phyloP scores from a whole-genome alignment of 2,113 vertebrate species.

The Lycaon pictus region DNA sequence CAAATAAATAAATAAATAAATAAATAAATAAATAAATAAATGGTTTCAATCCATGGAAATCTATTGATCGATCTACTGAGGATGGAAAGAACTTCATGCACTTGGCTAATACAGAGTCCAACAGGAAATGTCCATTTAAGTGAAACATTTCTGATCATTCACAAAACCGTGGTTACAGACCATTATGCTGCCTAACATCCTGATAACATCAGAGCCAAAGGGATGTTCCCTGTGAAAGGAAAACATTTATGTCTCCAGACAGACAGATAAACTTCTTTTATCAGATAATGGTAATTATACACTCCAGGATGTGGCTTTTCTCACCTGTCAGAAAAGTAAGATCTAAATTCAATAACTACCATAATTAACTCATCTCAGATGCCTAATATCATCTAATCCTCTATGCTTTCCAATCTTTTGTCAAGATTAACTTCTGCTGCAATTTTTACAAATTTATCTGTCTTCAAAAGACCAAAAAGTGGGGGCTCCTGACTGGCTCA shows the following conservation, averaged over 20 bases:
- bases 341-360: conserved; percentile 42
- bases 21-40: conserved; percentile 8
- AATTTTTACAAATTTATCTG: conserved; percentile 45
- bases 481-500: neutral
- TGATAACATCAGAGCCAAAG: neutral
- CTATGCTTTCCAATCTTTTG: conserved; percentile 22
- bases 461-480: conserved; percentile 28
- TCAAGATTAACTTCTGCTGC: conserved; percentile 31
- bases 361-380: conserved; percentile 57
- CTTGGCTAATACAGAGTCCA: conserved; percentile 36
- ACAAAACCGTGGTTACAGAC: conserved; percentile 49
- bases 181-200: neutral
- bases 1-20: neutral
- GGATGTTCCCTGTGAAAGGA: neutral
- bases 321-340: conserved; percentile 63
- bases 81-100: conserved; percentile 50
- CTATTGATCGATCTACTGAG: conserved; percentile 35
- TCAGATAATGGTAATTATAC: conserved; percentile 48
- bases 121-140: conserved; percentile 46
- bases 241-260: neutral
- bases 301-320: conserved; percentile 14
- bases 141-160: conserved; percentile 44
- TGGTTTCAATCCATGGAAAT: conserved; percentile 48
- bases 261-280: conserved; percentile 37
- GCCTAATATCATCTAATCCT: neutral